Percentiles rank a stretch among this genome's conserved stretches.
Conservation (phyloP, 2,797 vertebrate species). For the Manis crassicaudata region DNA sequence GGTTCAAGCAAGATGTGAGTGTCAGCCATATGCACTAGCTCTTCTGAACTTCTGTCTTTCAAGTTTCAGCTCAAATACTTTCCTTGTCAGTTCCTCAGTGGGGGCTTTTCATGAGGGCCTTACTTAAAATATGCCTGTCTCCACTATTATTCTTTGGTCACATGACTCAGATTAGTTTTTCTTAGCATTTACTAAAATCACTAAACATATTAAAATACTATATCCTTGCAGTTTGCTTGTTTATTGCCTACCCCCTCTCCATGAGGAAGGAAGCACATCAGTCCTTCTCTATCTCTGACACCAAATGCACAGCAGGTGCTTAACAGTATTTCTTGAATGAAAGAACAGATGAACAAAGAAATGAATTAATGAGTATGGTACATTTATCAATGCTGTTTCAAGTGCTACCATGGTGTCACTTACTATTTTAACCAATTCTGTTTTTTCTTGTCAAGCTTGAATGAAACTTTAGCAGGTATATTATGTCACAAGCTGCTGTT, state of each 20-base stretch:
- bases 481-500: not conserved
- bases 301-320: not conserved
- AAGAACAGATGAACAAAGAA: not conserved
- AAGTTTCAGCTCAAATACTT: not conserved
- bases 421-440: not conserved
- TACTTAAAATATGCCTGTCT: not conserved
- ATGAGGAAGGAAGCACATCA: not conserved
- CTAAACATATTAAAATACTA: not conserved
- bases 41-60: not conserved
- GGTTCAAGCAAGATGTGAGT: not conserved
- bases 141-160: not conserved
- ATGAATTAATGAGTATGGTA: not conserved
- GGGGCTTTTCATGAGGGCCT: not conserved
- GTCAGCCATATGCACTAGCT: not conserved
- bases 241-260: not conserved
- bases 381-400: constrained; percentile 18
- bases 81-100: not conserved
- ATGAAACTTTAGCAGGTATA: not conserved
- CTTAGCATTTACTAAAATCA: constrained; percentile 36
- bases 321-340: not conserved
- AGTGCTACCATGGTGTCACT: not conserved
- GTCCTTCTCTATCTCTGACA: not conserved
- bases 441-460: not conserved
- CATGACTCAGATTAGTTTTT: not conserved
- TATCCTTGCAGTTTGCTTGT: not conserved